Percentiles rank a stretch among this genome's conserved stretches.
Conservation (phyloP, 2,797 vertebrate genomes). For the Trematomus bernacchii region DNA sequence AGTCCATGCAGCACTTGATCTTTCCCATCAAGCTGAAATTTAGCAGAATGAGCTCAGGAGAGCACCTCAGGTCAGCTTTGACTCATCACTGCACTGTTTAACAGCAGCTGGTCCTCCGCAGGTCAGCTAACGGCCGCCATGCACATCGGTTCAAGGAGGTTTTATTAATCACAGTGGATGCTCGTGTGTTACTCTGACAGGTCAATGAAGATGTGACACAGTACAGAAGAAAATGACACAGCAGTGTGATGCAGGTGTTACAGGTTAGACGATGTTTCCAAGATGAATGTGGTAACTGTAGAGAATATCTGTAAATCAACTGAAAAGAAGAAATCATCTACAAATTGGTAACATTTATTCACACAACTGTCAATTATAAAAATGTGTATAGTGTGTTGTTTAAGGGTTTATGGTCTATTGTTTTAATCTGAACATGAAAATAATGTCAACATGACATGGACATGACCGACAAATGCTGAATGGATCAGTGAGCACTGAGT, state of each 20-base stretch:
- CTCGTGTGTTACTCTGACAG: slow-evolving; percentile 18
- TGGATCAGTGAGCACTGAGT: slow-evolving; percentile 24
- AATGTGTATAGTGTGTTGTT: background rate
- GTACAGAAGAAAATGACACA: background rate
- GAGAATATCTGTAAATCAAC: background rate
- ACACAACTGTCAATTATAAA: background rate
- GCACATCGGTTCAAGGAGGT: slow-evolving; percentile 15
- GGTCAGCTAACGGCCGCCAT: slow-evolving; percentile 40
- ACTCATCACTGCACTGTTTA: slow-evolving; percentile 37
- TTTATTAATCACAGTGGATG: background rate
- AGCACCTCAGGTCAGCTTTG: slow-evolving; percentile 41
- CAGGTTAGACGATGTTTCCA: background rate
- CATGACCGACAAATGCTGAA: background rate
- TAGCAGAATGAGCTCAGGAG: slow-evolving; percentile 24
- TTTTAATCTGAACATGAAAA: background rate
- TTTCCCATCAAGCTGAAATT: slow-evolving; percentile 33
- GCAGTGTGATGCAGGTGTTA: slow-evolving; percentile 22
- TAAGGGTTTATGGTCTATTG: background rate
- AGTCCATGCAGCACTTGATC: slow-evolving; percentile 40
- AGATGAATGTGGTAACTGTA: background rate
- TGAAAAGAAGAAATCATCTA: background rate
- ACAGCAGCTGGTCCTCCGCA: slow-evolving; percentile 45
- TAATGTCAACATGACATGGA: background rate
- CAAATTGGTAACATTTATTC: background rate
- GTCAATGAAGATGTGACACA: slow-evolving; percentile 15